Evolutionary conservation across 2,797 vertebrate genomes (phyloP).

Genomic region (Sebastes variabilis): DNA sequence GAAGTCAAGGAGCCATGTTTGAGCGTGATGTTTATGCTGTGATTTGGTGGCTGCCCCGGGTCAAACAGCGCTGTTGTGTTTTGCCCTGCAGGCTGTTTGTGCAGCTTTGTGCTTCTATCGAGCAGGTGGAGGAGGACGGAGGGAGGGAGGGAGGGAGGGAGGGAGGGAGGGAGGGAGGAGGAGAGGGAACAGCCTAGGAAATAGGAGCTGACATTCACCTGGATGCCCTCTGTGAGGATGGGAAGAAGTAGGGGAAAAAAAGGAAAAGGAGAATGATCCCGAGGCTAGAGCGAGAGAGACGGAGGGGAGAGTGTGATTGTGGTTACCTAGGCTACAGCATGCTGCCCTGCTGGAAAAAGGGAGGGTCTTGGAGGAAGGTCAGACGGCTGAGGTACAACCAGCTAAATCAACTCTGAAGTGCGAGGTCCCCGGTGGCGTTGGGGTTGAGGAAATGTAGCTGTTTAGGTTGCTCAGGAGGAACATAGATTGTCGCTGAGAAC

Average conservation of each 20-base stretch:
- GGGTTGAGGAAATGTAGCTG: slow-evolving; percentile 65
- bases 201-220: slow-evolving; percentile 70
- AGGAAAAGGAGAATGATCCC: slow-evolving; percentile 9
- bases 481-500: slow-evolving; percentile 53
- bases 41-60: slow-evolving; percentile 49
- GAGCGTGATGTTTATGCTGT: slow-evolving; percentile 32
- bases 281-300: slow-evolving; percentile 30
- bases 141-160: slow-evolving; percentile 16
- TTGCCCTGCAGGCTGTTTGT: slow-evolving; percentile 52
- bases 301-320: slow-evolving; percentile 51
- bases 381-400: slow-evolving; percentile 55
- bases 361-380: slow-evolving; percentile 63
- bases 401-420: slow-evolving; percentile 76
- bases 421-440: slow-evolving; percentile 53
- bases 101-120: slow-evolving; percentile 33
- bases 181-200: slow-evolving; percentile 42
- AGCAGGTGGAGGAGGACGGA: slow-evolving; percentile 33
- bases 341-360: slow-evolving; percentile 28
- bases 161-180: slow-evolving; percentile 11
- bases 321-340: slow-evolving; percentile 75
- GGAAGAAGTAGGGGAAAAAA: slow-evolving; percentile 1
- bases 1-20: slow-evolving; percentile 19
- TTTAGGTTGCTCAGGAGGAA: slow-evolving; percentile 59
- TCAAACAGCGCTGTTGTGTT: slow-evolving; percentile 54
- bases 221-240: slow-evolving; percentile 56